Evolutionary conservation across 2,113 vertebrate species (phyloP), one percentile per base, ranked within the genome.

Genomic region (Felis chaus): DNA sequence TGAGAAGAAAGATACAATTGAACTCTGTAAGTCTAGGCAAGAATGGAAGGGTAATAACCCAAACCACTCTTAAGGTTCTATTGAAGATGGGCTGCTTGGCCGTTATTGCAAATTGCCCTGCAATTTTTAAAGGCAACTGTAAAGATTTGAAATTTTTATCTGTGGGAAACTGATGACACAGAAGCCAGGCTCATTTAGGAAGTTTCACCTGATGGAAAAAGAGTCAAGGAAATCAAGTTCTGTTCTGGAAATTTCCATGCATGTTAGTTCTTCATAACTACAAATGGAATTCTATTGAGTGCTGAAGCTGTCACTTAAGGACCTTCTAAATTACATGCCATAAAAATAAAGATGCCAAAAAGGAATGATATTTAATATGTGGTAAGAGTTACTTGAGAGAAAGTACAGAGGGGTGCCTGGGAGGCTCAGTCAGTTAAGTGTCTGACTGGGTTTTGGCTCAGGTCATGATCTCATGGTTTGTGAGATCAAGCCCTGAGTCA

Each of bases 61-160:
- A 91, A 92, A 55, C 65, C n/a, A 80, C 89, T 91, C 81, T 81
- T 12, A 3, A 80, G 57, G 69, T 50, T 85, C 83, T 63, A 31
- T 31, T 94, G 79, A 92, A 96, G 66, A 95, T 50, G 48, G 57
- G 65, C 39, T 71, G 92, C 92, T 85, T 73, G 73, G 94, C 71
- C 21, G 1, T 81, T 91, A 48, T 29, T 84, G 50, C 61, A 96
- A 97, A 98, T 95, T 96, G 93, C 80, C 95, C 92, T 95, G 92
- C 78, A 91, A 96, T 98, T 98, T 97, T 95, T 96, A 96, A 94
- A 96, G 87, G 87, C 85, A 91, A 95, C 97, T 90, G 78, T 36
- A 84, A 78, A 91, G 90, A 92, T 57, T 57, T 96, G 87, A 96
- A 89, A 90, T 95, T 94, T 97, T 90, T 89, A 97, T 92, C 19